These are phyloP conservation scores for Pygmarrhopalites habei DNA, from an alignment of 1,140 invertebrate species.

Conservation along the genomic window DNA sequence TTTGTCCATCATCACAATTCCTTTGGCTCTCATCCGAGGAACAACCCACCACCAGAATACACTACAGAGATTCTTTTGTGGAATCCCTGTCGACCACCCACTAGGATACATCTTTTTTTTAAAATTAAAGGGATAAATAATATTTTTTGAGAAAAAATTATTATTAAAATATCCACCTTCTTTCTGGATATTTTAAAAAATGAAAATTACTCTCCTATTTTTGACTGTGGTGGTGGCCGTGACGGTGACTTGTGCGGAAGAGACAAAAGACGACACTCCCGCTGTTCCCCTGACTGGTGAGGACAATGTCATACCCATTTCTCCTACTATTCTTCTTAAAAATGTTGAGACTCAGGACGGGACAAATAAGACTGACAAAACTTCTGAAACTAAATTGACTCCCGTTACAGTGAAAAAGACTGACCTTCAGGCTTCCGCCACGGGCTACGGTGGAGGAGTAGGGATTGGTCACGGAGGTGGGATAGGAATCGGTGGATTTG, in stretches of 20 bases:
- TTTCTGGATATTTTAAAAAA: no score
- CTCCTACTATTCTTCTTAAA: background rate
- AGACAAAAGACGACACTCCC: background rate
- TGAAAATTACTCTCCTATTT: conserved; percentile 1
- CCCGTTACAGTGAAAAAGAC: background rate
- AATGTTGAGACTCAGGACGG: background rate
- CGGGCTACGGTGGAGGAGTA: conserved; percentile 24
- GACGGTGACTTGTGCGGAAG: conserved; percentile 3
- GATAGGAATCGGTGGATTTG: conserved; percentile 21
- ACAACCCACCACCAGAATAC: background rate
- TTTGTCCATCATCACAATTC: background rate
- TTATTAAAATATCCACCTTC: background rate
- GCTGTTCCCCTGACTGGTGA: background rate
- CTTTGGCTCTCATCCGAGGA: background rate
- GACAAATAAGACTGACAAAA: background rate
- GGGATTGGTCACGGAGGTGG: conserved; percentile 25
- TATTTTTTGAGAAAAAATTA: background rate
- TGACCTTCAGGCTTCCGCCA: conserved; percentile 28
- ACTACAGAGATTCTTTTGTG: no score
- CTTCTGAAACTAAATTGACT: background rate
- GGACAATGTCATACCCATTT: background rate
- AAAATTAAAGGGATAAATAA: background rate
- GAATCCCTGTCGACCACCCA: no score
- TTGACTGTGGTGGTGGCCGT: background rate
- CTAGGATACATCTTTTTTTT: no score